Conservation (phyloP, 2,113 vertebrate species). For the Pseudorhombus dupliciocellatus region DNA sequence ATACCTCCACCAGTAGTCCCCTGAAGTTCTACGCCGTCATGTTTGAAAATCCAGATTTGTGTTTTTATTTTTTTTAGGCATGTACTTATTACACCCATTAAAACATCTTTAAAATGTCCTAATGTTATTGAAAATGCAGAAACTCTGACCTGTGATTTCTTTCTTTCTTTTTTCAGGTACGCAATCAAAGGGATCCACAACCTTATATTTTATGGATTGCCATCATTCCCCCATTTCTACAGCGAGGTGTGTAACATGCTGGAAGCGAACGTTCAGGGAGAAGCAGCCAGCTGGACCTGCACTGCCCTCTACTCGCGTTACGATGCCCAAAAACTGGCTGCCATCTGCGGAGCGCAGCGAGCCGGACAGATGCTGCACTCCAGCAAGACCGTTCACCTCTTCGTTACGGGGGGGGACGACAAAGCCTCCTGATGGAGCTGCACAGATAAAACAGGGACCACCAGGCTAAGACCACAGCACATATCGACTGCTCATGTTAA, state of each 20-base stretch:
- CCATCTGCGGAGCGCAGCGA: conserved; percentile 87
- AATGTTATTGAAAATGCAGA: not conserved
- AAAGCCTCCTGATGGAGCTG: conserved; percentile 68
- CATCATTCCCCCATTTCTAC: conserved; percentile 95
- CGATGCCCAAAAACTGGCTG: conserved; percentile 88
- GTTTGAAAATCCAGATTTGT: too few species aligned
- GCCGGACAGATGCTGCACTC: conserved; percentile 96
- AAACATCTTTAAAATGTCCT: too few species aligned
- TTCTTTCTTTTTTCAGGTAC: conserved; percentile 79
- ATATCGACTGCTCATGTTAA: not conserved
- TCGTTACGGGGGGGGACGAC: conserved; percentile 90
- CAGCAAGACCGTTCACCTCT: conserved; percentile 91
- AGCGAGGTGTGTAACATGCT: conserved; percentile 97
- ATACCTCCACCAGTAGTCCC: too few species aligned
- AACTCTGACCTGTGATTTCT: not conserved
- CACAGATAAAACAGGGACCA: not conserved
- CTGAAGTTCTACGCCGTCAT: too few species aligned
- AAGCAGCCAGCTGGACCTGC: conserved; percentile 92
- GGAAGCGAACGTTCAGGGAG: conserved; percentile 77
- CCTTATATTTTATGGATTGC: conserved; percentile 94
- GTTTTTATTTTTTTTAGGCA: too few species aligned
- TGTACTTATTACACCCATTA: too few species aligned
- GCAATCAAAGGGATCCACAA: conserved; percentile 92
- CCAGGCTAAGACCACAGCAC: not conserved
- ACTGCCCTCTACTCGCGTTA: conserved; percentile 92